A percentile compares a stretch with the other conserved stretches of the same genome.
phyloP scores from a whole-genome alignment of 2,797 vertebrate species.

The Heliangelus exortis region DNA sequence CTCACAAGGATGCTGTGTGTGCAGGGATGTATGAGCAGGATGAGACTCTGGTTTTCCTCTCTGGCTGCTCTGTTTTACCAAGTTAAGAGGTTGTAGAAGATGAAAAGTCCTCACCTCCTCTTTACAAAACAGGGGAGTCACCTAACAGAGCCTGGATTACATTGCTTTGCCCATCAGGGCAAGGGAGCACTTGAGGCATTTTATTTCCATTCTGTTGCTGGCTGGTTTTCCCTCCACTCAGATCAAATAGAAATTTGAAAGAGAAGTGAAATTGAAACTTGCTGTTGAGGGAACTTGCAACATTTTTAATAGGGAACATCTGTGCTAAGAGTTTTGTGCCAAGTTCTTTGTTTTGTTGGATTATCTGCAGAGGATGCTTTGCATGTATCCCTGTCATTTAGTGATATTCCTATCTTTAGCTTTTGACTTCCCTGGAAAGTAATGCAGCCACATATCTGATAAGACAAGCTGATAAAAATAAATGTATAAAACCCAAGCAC shows the following conservation, averaged over 20 bases:
- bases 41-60: neutral
- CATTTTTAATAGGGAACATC: neutral
- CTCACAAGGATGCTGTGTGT: neutral
- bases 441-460: neutral
- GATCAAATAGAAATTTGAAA: neutral
- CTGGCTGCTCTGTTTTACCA: neutral
- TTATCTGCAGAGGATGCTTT: neutral
- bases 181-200: neutral
- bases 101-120: neutral
- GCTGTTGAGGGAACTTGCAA: neutral
- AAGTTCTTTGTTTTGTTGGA: neutral
- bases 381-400: neutral
- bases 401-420: neutral
- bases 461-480: neutral
- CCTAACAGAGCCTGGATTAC: fast-evolving
- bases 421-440: neutral
- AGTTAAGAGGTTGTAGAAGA: neutral
- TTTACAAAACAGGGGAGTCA: neutral
- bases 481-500: neutral
- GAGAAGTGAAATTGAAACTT: constrained; percentile 4
- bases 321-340: neutral
- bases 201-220: neutral
- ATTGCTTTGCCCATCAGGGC: neutral
- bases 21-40: neutral
- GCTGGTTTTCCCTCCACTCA: neutral